Conservation (phyloP, 2,797 vertebrate genomes). For the Esox lucius region DNA sequence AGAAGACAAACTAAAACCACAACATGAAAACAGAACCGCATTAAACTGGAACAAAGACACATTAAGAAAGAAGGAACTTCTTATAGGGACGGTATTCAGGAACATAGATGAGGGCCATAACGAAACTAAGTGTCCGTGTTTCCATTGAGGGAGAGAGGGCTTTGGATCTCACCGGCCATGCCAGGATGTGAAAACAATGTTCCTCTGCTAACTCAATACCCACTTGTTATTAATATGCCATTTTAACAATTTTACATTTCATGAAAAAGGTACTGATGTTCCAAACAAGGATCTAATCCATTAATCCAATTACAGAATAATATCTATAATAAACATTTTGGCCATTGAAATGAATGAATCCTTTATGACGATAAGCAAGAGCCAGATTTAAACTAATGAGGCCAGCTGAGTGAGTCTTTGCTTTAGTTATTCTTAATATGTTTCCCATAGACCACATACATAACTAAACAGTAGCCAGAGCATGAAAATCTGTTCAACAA, state of each 20-base stretch:
- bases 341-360: conserved; percentile 11
- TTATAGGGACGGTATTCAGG: no score
- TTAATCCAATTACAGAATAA: conserved; percentile 12
- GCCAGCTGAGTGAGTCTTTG: conserved; percentile 10
- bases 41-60: no score
- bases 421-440: conserved; percentile 11
- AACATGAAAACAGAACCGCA: no score
- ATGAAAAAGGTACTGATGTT: neutral
- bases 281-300: conserved; percentile 4
- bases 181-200: neutral
- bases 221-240: neutral
- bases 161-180: no score
- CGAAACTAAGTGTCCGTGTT: no score
- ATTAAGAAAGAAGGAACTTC: no score
- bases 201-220: conserved; percentile 1
- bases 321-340: conserved; percentile 17
- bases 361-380: conserved; percentile 1
- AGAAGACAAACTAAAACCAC: no score
- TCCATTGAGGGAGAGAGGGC: no score
- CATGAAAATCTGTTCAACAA: neutral
- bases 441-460: conserved; percentile 9
- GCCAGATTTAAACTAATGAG: conserved; percentile 12
- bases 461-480: conserved; percentile 5
- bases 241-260: neutral
- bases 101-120: no score